Evolutionary conservation across 2,888 invertebrate genomes (phyloP), one percentile per base, ranked within the genome.

Genomic region (Tiphia femorata): DNA sequence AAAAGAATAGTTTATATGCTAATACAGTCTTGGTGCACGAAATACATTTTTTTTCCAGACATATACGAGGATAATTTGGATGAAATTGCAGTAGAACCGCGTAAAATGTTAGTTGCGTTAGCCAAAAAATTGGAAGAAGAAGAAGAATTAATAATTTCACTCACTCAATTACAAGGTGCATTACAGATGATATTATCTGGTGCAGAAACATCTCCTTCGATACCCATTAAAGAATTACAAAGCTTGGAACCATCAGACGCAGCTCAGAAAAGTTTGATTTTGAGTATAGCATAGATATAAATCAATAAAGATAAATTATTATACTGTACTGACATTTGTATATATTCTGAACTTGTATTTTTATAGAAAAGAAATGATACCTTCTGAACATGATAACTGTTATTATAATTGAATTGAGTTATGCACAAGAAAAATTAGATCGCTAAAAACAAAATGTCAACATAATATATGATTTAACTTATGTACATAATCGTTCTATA

Each of bases 111-210:
- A 67, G 85, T 86, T 48, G 82, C 86, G 7, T 84, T 96, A 2
- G 84, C 87, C 29, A 84, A 87, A 42, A 85, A 88, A 58, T 83
- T 96, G 17, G 85, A 87, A 62, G 87, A 88, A 58, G 95, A 96
- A 84, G 87, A 90, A 54, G 84, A 88, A 29, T 84, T 92, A n/a
- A 89, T 89, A 50, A 85, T 87, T 63, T 86, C 88, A 46, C 83
- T 93, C 25, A 81, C 89, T 57, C 86, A 89, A 69, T 79, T 94
- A 21, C 90, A 92, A 82, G 93, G 94, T 8, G 87, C 89, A 20
- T 85, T 93, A 57, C 87, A 89, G 67, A 85, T 92, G 80, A 79
- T 94, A 21, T 79, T 91, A 58, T 86, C 90, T 19, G 90, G 88
- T 40, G 86, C 90, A 2, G 80, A 82, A 72, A 68, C 69, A 1